Base-by-base conservation (phyloP, 2,888 invertebrate genomes). In the Odontocerum albicorne region DNA sequence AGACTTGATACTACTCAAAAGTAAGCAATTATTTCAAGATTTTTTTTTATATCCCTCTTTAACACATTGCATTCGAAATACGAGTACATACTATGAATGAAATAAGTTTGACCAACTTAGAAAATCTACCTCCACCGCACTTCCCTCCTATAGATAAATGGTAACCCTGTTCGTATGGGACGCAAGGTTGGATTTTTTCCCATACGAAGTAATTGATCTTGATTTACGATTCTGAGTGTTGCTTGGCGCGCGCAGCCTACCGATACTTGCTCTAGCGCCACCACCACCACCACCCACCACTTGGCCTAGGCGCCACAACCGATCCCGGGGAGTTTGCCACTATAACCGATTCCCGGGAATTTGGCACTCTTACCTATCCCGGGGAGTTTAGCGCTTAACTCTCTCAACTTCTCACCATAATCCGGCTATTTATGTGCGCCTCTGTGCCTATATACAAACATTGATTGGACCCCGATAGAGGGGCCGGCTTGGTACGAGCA, bases 131-230 rank as follows among this genome's bases (percentile, higher is more conserved):
- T n/a, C n/a, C n/a, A n/a, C n/a, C n/a, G n/a, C n/a, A n/a, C n/a
- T n/a, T n/a, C n/a, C n/a, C n/a, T n/a, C n/a, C n/a, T n/a, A n/a
- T n/a, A n/a, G n/a, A n/a, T n/a, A n/a, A n/a, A n/a, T n/a, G n/a
- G n/a, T n/a, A n/a, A n/a, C n/a, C n/a, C n/a, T 15, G 19, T 39
- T 10, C 19, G 15, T 35, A 16, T 35, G 39, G 19, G 39, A 19
- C 39, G n/a, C 42, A 42, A 42, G 13, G 20, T 19, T 4, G 42
- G 42, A 42, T 42, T 22, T 42, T 42, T 27, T 42, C 22, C 27
- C 8, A 12, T n/a, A 4, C 22, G 17, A n/a, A 42, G 27, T 42
- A 42, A 42, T 42, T 42, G 42, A 42, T 42, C 42, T 42, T 42
- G 42, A 42, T 42, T 42, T 42, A 42, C 27, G 42, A 22, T 42